Base-by-base conservation (phyloP, 1,140 invertebrate genomes). In the Araneus ventricosus region DNA sequence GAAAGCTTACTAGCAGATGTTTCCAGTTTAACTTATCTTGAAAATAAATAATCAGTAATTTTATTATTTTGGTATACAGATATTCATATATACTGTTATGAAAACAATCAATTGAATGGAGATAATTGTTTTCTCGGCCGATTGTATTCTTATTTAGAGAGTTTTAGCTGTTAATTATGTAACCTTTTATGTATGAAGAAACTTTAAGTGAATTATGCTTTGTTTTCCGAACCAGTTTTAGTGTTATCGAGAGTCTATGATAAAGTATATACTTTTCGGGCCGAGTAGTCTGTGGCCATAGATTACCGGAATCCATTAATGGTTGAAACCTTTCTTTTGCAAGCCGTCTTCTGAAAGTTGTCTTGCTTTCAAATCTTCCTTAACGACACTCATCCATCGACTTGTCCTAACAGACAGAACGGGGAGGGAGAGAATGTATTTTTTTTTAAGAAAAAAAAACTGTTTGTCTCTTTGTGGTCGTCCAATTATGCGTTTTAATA, bases 311-410 rank as follows among this genome's bases (percentile, higher is more conserved):
- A 14, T 52, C 45, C 45, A 52, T 52, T 52, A 52, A 52, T 52
- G 27, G 63, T 27, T 27, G 24, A 67, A 67, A 67, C 63, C 27
- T 67, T 67, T 67, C 10, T n/a, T 67, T 27, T 27, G 27, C 10
- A 4, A 24, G 63, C 3, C 10, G 14, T 67, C 63, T 67, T 67
- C 63, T n/a, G 8, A 27, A 67, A 27, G 3, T 30, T 67, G 63
- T 67, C 63, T 67, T 27, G n/a, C 24, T 67, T 67, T n/a, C 63
- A 67, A 67, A 67, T 67, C 63, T 67, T 67, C n/a, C 27, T 30
- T 67, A 67, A 67, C 63, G 63, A 67, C 63, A 27, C 63, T 67
- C 27, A 27, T 67, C n/a, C 63, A 67, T 67, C 27, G 63, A 67
- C 63, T 67, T 67, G 27, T 67, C 63, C 27, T 67, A 27, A n/a